Conservation (phyloP, 2,888 invertebrate genomes). For the Gasteruption jaculator region DNA sequence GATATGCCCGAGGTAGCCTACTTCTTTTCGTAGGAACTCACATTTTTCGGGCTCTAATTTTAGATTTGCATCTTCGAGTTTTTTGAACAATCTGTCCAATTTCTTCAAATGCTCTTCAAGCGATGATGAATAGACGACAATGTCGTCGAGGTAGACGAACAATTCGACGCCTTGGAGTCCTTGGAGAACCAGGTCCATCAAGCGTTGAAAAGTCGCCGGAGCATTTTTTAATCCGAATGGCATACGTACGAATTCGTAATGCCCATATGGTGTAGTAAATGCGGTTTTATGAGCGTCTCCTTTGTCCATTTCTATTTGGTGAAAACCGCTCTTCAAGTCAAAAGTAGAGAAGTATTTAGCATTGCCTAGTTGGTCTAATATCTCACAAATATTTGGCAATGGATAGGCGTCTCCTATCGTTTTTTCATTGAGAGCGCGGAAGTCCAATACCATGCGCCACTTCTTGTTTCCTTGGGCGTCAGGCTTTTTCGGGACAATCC, state of each 20-base stretch:
- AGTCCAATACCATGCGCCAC: constrained; percentile 23
- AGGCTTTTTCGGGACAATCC: constrained; percentile 23
- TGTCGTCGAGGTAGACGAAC: no score
- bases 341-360: constrained; percentile 29
- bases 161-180: no score
- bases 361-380: constrained; percentile 29
- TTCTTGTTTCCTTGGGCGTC: constrained; percentile 21
- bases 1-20: constrained; percentile 24
- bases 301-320: no score
- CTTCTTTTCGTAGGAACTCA: constrained; percentile 18
- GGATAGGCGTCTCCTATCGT: constrained; percentile 23
- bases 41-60: constrained; percentile 27
- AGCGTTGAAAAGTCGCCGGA: no score
- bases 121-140: constrained; percentile 11
- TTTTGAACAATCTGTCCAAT: constrained; percentile 6
- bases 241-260: constrained; percentile 29
- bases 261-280: constrained; percentile 25
- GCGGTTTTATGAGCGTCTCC: no score
- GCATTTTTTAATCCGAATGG: constrained; percentile 37
- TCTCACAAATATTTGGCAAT: constrained; percentile 28
- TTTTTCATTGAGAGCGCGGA: constrained; percentile 19
- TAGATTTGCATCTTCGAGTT: constrained; percentile 11
- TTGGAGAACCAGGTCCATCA: no score
- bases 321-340: no score
- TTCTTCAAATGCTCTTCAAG: constrained; percentile 10